These are phyloP conservation scores for Thereva unica DNA, from an alignment of 2,888 invertebrate species.

Conservation along the genomic window DNA sequence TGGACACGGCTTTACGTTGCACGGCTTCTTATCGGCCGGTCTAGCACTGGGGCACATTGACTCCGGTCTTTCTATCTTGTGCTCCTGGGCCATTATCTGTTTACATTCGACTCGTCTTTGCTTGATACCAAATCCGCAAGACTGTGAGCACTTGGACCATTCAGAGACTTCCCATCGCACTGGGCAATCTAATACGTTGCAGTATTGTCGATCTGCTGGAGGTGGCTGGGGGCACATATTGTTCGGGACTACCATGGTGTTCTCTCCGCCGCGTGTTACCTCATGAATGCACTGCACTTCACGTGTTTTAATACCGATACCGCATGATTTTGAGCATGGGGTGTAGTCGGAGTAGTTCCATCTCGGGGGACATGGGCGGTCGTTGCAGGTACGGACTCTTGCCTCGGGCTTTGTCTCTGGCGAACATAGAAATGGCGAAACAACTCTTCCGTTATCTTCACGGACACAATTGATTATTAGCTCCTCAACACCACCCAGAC, in stretches of 20 bases:
- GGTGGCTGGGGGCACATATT: conserved; percentile 88
- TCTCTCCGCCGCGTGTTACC: conserved; percentile 84
- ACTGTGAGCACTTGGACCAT: conserved; percentile 89
- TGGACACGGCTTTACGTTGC: conserved; percentile 81
- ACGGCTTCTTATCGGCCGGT: conserved; percentile 78
- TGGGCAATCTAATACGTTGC: conserved; percentile 91
- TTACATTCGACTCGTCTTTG: conserved; percentile 83
- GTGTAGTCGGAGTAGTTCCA: conserved; percentile 92
- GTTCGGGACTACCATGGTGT: conserved; percentile 90
- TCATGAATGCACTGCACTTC: conserved; percentile 67
- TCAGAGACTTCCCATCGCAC: conserved; percentile 85
- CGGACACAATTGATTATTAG: conserved; percentile 86
- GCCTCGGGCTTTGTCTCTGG: conserved; percentile 87
- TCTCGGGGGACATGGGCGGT: conserved; percentile 91
- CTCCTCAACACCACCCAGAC: conserved; percentile 86
- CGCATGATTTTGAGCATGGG: conserved; percentile 90
- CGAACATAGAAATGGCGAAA: conserved; percentile 85
- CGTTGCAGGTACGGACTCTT: conserved; percentile 88
- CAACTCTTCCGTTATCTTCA: conserved; percentile 83
- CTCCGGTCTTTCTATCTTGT: conserved; percentile 77
- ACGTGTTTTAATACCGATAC: conserved; percentile 89
- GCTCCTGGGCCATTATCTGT: conserved; percentile 92
- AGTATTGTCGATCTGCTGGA: conserved; percentile 86
- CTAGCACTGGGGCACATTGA: conserved; percentile 75
- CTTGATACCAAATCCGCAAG: conserved; percentile 92